Base-by-base conservation (phyloP, 2,797 vertebrate genomes). In the Taenioides sp. region DNA sequence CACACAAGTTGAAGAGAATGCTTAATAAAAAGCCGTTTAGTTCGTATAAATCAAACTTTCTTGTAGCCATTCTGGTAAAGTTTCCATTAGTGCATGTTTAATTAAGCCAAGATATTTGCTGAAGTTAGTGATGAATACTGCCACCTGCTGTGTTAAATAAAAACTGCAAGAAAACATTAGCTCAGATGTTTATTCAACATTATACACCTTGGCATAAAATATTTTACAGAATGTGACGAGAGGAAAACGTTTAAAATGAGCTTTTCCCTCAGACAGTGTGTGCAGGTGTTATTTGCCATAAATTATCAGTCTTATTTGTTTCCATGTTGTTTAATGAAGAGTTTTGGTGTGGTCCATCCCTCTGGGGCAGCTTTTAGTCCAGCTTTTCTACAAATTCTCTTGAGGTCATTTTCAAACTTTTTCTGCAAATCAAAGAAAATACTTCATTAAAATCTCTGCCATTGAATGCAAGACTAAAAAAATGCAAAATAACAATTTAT, bases 291-390 rank as follows among this genome's bases (percentile, higher is more conserved):
- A 68, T 2, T 2, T 14, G 12, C 43, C 43, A 16, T 67, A 4
- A 17, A 65, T 61, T 66, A 43, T 91, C 82, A 93, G 73, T 84
- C 74, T n/a, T 22, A 76, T 83, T 65, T 89, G 60, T 71, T 84
- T 58, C 87, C 71, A 3, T 86, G 68, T 2, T 90, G 87, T 78
- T 88, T 95, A 76, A 96, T 37, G 84, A 90, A 99, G 80, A 99
- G 92, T 84, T 96, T 95, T 7, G 98, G 97, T 1, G 91, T 65
- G 2, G 79, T 88, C 96, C 96, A 99, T 31, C 95, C 96, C 0
- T 91, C 91, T 0, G 96, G 96, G 18, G 95, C 76, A 7, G 84
- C 93, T 88, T 90, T 96, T 85, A 99, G 89, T 50, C 97, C 97
- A 0, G 97, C 96, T 84, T 83, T 90, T 73, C 7, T 94, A 95